phyloP scores from a whole-genome alignment of 2,888 invertebrate genomes.

The Cryptus armator region DNA sequence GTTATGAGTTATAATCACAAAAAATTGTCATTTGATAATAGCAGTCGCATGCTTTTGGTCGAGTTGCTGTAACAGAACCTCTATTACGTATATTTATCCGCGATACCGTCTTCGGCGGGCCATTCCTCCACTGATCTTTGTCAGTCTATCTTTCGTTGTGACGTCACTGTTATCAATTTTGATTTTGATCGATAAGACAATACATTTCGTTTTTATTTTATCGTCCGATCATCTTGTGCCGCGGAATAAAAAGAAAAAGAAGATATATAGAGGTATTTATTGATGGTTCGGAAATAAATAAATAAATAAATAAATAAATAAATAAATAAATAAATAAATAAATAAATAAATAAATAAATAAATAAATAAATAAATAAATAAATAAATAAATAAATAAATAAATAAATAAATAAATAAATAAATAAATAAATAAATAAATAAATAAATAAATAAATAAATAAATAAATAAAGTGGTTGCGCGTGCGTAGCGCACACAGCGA shows the following conservation, averaged over 20 bases:
- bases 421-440: no score
- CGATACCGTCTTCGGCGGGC: not conserved
- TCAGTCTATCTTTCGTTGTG: not conserved
- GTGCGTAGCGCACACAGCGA: no score
- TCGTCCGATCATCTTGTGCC: not conserved
- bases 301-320: no score
- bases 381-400: not conserved
- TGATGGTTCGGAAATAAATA: not conserved
- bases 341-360: no score
- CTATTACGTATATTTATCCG: not conserved
- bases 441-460: no score
- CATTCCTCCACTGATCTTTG: not conserved
- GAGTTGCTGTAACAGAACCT: not conserved
- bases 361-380: no score
- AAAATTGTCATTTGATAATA: not conserved
- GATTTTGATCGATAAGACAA: constrained; percentile 1
- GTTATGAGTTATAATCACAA: not conserved
- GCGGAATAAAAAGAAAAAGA: not conserved
- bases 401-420: no score
- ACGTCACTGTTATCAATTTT: not conserved
- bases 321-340: not conserved
- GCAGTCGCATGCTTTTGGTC: not conserved
- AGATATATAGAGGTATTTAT: not conserved
- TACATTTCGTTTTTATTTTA: not conserved
- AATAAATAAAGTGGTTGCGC: not conserved